Evolutionary conservation across 2,113 vertebrate species (phyloP), one percentile per base, ranked within the genome.

Genomic region (Crypturellus undulatus): DNA sequence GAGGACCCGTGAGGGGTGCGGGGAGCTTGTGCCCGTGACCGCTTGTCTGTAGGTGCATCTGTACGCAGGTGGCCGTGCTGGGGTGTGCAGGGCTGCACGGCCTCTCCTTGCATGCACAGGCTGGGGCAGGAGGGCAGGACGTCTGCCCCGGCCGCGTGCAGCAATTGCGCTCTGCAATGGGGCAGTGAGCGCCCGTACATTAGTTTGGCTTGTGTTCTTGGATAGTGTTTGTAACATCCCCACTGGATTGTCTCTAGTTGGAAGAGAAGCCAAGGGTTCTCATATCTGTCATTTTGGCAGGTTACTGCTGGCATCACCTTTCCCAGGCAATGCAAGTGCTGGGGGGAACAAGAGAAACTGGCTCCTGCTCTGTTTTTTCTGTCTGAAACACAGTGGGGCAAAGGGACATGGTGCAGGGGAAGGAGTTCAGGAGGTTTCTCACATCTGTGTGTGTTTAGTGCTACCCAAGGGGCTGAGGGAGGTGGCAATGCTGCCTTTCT

Each of bases 251-350:
- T 3, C 3, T 94, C 83, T 56, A 7, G 9, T 8, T 87, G 79
- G 89, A 91, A 82, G 43, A 80, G 92, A 96, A 97, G 84, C 80
- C 78, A 36, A 89, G 91, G 73, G 90, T 94, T 96, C 25, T 96
- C 25, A 0, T 4, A 32, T 81, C 87, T 49, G 67, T 71, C 7
- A 2, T 84, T 92, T 89, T 36, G 19, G 52, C 84, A 80, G 51
- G 38, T 26, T 12, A 79, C 81, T 79, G 96, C 85, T 52, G 84
- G 68, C 75, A 54, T 52, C 2, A 1, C 56, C 72, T 63, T 59
- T 52, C 72, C 45, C 34, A 3, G 14, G 40, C 42, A 56, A 30
- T 4, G 4, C 2, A 7, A 56, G 86, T 7, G 3, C 13, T 7
- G 15, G 47, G 45, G 36, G 42, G 42, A 58, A 32, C 38, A 25